Percentiles rank a stretch among this genome's conserved stretches.
phyloP scores from a whole-genome alignment of 2,113 vertebrate genomes.

The Plecturocebus donacophilus region DNA sequence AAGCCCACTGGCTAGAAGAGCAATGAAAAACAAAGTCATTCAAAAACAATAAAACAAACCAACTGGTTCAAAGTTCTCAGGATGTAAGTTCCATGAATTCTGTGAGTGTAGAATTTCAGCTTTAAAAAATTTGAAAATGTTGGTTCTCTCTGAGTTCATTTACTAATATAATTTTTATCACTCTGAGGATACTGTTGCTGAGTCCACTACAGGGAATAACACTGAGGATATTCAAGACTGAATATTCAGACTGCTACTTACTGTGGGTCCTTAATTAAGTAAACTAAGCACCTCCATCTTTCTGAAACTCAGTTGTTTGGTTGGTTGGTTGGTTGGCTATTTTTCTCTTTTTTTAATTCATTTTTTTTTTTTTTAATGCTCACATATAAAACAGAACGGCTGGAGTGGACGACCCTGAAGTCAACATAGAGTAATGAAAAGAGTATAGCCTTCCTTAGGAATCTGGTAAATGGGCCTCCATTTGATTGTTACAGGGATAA shows the following conservation, averaged over 20 bases:
- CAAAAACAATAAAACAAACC: background rate
- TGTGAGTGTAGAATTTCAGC: background rate
- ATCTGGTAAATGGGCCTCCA: background rate
- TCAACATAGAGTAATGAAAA: background rate
- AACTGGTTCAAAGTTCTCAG: background rate
- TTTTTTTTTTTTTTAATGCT: fast-evolving
- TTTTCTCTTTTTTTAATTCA: background rate
- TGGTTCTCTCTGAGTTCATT: background rate
- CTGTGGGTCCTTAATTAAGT: background rate
- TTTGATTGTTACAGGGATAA: background rate
- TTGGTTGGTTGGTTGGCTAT: background rate
- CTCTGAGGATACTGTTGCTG: background rate
- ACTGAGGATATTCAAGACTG: background rate
- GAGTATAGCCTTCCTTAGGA: background rate
- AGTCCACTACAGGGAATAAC: background rate
- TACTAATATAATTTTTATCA: background rate
- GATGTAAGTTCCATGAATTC: background rate
- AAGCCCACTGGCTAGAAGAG: background rate
- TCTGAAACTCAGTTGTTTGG: background rate
- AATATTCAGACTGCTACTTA: background rate
- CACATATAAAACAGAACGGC: background rate
- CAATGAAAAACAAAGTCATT: background rate
- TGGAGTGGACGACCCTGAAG: background rate
- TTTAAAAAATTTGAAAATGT: background rate
- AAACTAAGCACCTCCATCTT: background rate